Evolutionary conservation across 1,140 invertebrate genomes (phyloP).

Genomic region (Manduca sexta): DNA sequence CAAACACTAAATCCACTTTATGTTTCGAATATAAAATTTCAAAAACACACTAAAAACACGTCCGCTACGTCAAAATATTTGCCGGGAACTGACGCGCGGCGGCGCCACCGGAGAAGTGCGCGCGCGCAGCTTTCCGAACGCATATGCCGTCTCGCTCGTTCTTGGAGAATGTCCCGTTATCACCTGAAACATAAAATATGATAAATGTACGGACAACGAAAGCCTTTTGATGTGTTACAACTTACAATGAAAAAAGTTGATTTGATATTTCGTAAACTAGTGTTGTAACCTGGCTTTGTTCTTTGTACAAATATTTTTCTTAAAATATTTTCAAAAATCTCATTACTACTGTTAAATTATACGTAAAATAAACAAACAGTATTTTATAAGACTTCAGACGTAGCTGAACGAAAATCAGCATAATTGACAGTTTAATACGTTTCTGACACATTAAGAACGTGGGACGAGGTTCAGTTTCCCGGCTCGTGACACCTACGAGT

Average conservation of each 20-base stretch:
- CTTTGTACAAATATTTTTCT: no score
- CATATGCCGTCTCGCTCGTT: neutral
- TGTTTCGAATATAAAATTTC: slow-evolving; percentile 1
- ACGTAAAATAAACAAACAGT: no score
- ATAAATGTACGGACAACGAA: slow-evolving; percentile 5
- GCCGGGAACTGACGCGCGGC: slow-evolving; percentile 23
- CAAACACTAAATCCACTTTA: slow-evolving; percentile 1
- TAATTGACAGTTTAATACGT: no score
- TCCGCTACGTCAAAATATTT: slow-evolving; percentile 6
- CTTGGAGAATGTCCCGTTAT: neutral
- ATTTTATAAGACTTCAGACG: no score
- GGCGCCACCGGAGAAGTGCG: slow-evolving; percentile 17
- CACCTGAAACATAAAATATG: slow-evolving; percentile 5
- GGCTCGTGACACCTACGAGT: no score
- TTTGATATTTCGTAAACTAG: neutral
- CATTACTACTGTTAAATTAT: no score
- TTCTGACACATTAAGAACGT: no score
- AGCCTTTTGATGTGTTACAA: slow-evolving; percentile 1
- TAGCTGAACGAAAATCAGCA: no score
- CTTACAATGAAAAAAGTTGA: slow-evolving; percentile 3
- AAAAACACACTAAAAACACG: slow-evolving; percentile 4
- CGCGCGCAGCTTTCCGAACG: slow-evolving; percentile 15
- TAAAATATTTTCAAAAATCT: no score
- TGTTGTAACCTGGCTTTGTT: no score
- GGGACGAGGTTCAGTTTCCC: no score